phyloP scores from a whole-genome alignment of 2,888 invertebrate species.

The Rapana venosa region DNA sequence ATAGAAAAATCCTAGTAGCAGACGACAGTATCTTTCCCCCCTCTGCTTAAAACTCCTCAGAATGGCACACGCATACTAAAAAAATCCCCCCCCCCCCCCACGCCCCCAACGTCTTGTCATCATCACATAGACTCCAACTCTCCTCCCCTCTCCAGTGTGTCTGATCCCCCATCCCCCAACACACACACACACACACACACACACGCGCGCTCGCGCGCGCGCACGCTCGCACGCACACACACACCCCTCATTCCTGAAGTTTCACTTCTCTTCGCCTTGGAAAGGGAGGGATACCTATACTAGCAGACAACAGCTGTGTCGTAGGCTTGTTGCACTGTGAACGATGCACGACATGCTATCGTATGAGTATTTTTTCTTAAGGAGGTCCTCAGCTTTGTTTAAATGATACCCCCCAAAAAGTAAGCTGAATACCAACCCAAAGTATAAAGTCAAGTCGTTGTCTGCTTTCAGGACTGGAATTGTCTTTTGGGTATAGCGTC shows the following conservation, averaged over 20 bases:
- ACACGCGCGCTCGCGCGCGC: constrained; percentile 10
- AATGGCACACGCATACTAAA: not conserved
- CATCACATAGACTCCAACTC: not conserved
- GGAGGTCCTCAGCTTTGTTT: no score
- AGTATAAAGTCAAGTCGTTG: no score
- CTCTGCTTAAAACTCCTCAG: no score
- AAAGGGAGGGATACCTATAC: no score
- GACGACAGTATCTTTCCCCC: not conserved
- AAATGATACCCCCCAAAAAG: not conserved
- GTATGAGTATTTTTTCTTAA: no score
- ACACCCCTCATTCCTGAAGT: not conserved
- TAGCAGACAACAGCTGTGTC: no score
- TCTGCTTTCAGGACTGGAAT: no score
- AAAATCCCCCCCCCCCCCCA: not conserved
- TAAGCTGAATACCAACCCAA: not conserved
- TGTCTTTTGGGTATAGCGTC: not conserved
- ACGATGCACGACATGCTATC: no score
- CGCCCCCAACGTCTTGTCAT: not conserved
- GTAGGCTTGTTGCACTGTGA: no score
- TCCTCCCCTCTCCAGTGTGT: not conserved
- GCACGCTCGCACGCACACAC: constrained; percentile 23
- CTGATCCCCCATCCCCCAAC: not conserved
- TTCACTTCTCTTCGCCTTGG: no score
- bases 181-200: constrained; percentile 21
- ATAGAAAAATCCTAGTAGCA: not conserved